Evolutionary conservation across 2,888 invertebrate species (phyloP), one percentile per base, ranked within the genome.

Genomic region (Vesta saturnalis): DNA sequence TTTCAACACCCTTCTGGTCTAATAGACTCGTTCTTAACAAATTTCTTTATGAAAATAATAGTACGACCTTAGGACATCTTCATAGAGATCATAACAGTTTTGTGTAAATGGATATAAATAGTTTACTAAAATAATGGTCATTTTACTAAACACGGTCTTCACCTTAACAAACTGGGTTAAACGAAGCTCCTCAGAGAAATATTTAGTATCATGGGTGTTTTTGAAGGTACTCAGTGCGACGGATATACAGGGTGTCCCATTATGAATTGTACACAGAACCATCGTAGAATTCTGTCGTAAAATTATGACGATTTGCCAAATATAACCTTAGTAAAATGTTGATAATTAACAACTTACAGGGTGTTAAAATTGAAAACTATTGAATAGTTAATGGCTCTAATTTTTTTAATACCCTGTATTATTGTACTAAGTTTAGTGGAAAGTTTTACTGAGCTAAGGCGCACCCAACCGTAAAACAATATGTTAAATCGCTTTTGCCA

Each of bases 101-200:
- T n/a, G n/a, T 39, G 8, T 39, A 39, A n/a, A 39, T 39, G 1
- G 39, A 39, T 8, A n/a, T 39, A 39, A 39, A 39, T 39, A 39
- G 39, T 39, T 39, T 39, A 39, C n/a, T 39, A 39, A 39, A n/a
- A 39, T 39, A n/a, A n/a, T 39, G n/a, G 39, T n/a, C 39, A 39
- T 39, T 39, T 39, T n/a, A 39, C 39, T 1, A 39, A 39, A 39
- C 39, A 39, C 39, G 39, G 39, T 8, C n/a, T 39, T 2, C 39
- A 39, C 39, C n/a, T 39, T n/a, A 39, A 39, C 39, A 1, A 8
- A 39, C 8, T 39, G 39, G 39, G 39, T 39, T n/a, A 39, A 39
- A 39, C n/a, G 39, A 39, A 6, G n/a, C 39, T 39, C n/a, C 39
- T 39, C 2, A 1, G 8, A 4, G n/a, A 39, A n/a, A n/a, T 39